Base-by-base conservation (phyloP, 64 coral and sea anemone species). In the Stichodactyla mertensii region DNA sequence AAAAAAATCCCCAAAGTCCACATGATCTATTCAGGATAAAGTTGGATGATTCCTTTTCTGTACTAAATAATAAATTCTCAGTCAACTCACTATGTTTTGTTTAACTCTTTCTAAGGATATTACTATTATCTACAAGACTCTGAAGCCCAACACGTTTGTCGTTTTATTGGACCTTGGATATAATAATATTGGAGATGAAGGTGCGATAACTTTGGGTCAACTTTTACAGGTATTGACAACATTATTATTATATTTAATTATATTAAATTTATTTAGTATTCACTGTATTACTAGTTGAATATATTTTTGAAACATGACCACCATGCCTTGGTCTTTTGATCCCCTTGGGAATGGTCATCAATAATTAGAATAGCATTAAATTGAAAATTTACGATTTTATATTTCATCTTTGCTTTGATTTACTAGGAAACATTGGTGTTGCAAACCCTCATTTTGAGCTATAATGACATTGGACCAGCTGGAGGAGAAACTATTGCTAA, bases 401-500 rank as follows among this genome's bases (percentile, higher is more conserved):
- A 13, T 11, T 31, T 28, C 22, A 2, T 31, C 11, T 74, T 74
- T 10, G 24, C 10, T 31, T 74, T 11, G 4, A 27, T n/a, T 26
- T 27, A 10, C 2, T 52, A 99, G 97, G 97, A 99, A 71, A 95
- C 93, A 77, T 77, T 92, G 51, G 91, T 89, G 7, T 77, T 99
- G 10, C 90, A 95, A 80, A 87, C 85, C 31, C 84, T 99, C 10
- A 52, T 95, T 52, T 12, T 99, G 70, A 95, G 93, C 70, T 99
- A 95, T 71, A 99, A 99, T 79, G 93, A 95, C 82, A 99, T 99
- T 82, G 93, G 93, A 26, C 91, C 97, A 54, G 97, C 86, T 54
- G 97, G 97, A 10, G 97, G 93, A 26, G 85, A 83, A 22, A 83
- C 90, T 18, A 86, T 99, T 19, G 93, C 97, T 54, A 90, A 95